phyloP scores from a whole-genome alignment of 2,888 invertebrate genomes.

The Cosmopolites sordidus region DNA sequence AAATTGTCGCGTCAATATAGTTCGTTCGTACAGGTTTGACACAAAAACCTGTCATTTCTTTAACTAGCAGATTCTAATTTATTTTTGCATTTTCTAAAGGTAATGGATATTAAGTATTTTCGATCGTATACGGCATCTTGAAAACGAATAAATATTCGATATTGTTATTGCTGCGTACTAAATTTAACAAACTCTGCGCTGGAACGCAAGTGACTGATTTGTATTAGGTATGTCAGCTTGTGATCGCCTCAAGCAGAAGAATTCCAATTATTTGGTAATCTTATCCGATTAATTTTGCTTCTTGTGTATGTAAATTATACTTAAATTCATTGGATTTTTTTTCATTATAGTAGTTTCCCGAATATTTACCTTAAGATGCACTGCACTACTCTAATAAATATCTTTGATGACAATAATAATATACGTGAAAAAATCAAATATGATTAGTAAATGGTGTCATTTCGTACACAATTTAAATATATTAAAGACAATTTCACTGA shows the following conservation, averaged over 20 bases:
- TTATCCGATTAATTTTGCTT: constrained; percentile 14
- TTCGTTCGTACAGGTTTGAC: constrained; percentile 16
- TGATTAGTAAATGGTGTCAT: no score
- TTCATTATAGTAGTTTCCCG: not conserved
- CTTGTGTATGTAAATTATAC: not conserved
- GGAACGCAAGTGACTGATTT: constrained; percentile 13
- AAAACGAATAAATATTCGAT: constrained; percentile 11
- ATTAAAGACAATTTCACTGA: no score
- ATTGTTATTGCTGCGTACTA: not conserved
- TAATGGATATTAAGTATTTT: constrained; percentile 34
- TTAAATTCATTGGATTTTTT: not conserved
- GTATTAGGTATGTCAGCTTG: constrained; percentile 17
- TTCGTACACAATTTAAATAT: no score
- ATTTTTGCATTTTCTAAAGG: constrained; percentile 41
- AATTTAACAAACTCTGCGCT: constrained; percentile 1
- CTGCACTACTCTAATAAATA: no score
- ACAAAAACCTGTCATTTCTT: constrained; percentile 43
- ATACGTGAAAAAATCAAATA: no score
- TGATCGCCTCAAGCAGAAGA: constrained; percentile 20
- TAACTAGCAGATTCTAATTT: constrained; percentile 38
- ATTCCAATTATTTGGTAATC: constrained; percentile 24
- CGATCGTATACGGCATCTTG: constrained; percentile 30
- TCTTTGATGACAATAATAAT: no score
- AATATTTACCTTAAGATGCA: no score
- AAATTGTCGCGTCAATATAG: constrained; percentile 10